Evolutionary conservation across 1,140 invertebrate genomes (phyloP).

Genomic region (Sarcophaga bullata): DNA sequence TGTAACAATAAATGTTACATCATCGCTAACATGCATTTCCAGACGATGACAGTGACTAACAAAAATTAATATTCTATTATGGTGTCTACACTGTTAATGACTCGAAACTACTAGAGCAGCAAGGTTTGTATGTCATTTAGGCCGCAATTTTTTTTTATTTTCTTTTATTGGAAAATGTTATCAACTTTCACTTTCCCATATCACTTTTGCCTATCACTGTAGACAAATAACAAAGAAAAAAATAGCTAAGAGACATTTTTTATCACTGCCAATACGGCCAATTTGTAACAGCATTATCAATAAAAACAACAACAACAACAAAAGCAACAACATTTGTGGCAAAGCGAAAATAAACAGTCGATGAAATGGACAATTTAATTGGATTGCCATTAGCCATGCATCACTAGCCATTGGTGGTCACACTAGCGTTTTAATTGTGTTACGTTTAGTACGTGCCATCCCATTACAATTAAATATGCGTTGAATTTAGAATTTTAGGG

Average conservation of each 20-base stretch:
- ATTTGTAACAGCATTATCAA: too few relatives aligned
- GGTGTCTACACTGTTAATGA: too few relatives aligned
- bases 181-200: too few relatives aligned
- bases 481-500: not conserved
- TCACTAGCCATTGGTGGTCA: constrained; percentile 2
- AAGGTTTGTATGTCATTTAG: too few relatives aligned
- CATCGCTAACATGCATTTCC: too few relatives aligned
- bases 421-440: not conserved
- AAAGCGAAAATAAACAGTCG: not conserved
- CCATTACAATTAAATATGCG: not conserved
- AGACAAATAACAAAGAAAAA: not conserved
- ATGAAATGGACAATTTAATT: constrained; percentile 2
- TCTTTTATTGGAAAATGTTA: too few relatives aligned
- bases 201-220: not conserved
- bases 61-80: too few relatives aligned
- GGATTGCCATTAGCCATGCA: constrained; percentile 17
- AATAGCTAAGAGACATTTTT: constrained; percentile 1
- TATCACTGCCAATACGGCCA: not conserved
- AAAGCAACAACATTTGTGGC: not conserved
- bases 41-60: too few relatives aligned
- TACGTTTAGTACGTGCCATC: not conserved
- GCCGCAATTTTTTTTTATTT: too few relatives aligned
- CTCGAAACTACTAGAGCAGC: too few relatives aligned
- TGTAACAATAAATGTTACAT: too few relatives aligned
- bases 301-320: not conserved